phyloP scores from a whole-genome alignment of 2,113 vertebrate genomes.

The Triplophysa dalaica region DNA sequence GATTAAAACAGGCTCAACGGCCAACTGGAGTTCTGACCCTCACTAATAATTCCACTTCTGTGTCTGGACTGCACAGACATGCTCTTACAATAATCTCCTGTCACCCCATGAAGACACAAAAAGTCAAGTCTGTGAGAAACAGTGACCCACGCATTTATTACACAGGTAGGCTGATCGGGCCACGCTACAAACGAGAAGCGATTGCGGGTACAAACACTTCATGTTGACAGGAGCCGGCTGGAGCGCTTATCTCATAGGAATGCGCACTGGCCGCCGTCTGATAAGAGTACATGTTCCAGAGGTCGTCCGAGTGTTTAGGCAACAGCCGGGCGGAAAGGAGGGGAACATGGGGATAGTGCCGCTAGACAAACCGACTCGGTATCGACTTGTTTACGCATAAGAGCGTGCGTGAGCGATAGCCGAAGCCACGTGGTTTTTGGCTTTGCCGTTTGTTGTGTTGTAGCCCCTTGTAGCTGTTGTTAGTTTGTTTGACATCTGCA shows the following conservation, averaged over 20 bases:
- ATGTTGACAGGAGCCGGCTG: slow-evolving; percentile 32
- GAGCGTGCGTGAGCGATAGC: neutral
- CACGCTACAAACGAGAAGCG: slow-evolving; percentile 31
- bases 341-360: neutral
- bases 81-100: slow-evolving; percentile 20
- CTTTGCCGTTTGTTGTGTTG: neutral
- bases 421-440: neutral
- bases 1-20: slow-evolving; percentile 27
- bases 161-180: slow-evolving; percentile 5
- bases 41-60: slow-evolving; percentile 20
- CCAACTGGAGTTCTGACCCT: slow-evolving; percentile 7
- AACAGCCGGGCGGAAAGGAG: neutral
- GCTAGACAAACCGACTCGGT: slow-evolving; percentile 12
- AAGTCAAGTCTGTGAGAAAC: neutral
- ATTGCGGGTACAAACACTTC: slow-evolving; percentile 16
- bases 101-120: neutral
- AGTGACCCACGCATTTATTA: slow-evolving; percentile 11
- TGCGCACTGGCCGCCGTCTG: slow-evolving; percentile 28
- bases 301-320: slow-evolving; percentile 7
- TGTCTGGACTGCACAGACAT: neutral
- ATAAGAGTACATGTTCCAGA: slow-evolving; percentile 34
- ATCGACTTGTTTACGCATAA: slow-evolving; percentile 10
- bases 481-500: slow-evolving; percentile 20
- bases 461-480: neutral
- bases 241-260: slow-evolving; percentile 36